phyloP scores from a whole-genome alignment of 2,797 vertebrate species.

The Rhinichthys osculus region DNA sequence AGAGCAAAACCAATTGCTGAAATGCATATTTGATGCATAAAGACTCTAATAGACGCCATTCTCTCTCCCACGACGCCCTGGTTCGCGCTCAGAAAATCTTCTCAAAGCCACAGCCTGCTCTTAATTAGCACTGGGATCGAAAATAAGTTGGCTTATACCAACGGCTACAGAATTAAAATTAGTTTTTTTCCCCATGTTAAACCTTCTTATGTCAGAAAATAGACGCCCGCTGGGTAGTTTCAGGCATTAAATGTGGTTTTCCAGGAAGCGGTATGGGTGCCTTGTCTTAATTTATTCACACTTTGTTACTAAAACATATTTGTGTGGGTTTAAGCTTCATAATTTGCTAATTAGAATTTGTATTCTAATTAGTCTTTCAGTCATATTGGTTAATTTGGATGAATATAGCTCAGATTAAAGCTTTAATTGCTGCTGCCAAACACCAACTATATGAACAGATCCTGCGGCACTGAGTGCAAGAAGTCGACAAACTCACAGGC shows the following conservation, averaged over 20 bases:
- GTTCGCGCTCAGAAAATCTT: conserved; percentile 4
- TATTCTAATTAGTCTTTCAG: conserved; percentile 28
- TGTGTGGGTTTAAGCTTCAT: conserved; percentile 34
- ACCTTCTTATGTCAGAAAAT: conserved; percentile 28
- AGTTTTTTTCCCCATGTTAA: neutral
- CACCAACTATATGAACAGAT: conserved; percentile 4
- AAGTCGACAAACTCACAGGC: neutral
- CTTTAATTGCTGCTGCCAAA: conserved; percentile 37
- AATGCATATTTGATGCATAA: conserved; percentile 90
- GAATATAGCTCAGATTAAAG: conserved; percentile 32
- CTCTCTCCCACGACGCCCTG: neutral
- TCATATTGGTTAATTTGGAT: conserved; percentile 4
- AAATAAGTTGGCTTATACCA: conserved; percentile 24
- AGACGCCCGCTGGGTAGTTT: conserved; percentile 6
- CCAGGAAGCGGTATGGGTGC: neutral
- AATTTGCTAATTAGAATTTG: conserved; percentile 44
- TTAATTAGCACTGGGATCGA: conserved; percentile 12
- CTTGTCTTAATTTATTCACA: conserved; percentile 5
- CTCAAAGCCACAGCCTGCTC: conserved; percentile 2
- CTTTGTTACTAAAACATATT: conserved; percentile 26
- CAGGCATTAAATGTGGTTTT: neutral
- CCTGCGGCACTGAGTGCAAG: neutral
- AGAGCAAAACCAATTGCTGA: conserved; percentile 89
- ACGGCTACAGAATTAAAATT: neutral
- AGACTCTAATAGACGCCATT: conserved; percentile 60